These are phyloP conservation scores for Scomber scombrus DNA, from an alignment of 2,113 vertebrate species.

Conservation along the genomic window DNA sequence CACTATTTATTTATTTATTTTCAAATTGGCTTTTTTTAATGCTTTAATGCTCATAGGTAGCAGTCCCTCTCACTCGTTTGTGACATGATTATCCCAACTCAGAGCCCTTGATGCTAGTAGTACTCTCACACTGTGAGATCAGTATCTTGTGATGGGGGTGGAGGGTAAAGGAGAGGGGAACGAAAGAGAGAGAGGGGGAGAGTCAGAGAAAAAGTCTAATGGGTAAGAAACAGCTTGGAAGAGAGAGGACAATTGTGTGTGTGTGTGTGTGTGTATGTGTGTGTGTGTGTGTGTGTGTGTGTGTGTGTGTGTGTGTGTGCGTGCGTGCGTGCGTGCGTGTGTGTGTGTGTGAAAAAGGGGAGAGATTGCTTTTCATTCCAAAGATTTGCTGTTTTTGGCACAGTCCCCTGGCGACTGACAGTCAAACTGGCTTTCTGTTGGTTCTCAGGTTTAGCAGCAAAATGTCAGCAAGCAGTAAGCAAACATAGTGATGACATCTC, in stretches of 20 bases:
- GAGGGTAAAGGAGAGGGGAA: neutral
- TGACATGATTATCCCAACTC: slow-evolving; percentile 54
- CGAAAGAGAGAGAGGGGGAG: neutral
- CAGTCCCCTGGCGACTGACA: slow-evolving; percentile 55
- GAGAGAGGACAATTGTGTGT: slow-evolving; percentile 23
- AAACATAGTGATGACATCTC: slow-evolving; percentile 59
- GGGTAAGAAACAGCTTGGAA: slow-evolving; percentile 49
- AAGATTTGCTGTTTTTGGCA: slow-evolving; percentile 58
- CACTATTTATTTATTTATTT: neutral
- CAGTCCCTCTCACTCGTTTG: slow-evolving; percentile 31
- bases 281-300: neutral
- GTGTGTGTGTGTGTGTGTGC: slow-evolving; percentile 1
- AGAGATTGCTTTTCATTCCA: slow-evolving; percentile 54
- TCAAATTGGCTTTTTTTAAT: slow-evolving; percentile 32
- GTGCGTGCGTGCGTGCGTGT: neutral
- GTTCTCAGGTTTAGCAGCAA: slow-evolving; percentile 60
- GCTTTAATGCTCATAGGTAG: slow-evolving; percentile 15
- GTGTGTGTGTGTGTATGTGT: slow-evolving; percentile 1
- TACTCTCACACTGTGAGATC: slow-evolving; percentile 65
- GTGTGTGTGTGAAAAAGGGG: slow-evolving; percentile 5
- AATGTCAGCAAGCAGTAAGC: slow-evolving; percentile 67
- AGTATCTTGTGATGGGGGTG: slow-evolving; percentile 46
- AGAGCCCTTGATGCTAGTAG: slow-evolving; percentile 48
- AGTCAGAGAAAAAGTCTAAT: slow-evolving; percentile 18
- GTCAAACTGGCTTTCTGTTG: slow-evolving; percentile 55